These are phyloP conservation scores for Chrysochloris asiatica DNA, from an alignment of 2,113 vertebrate species.

Conservation along the genomic window DNA sequence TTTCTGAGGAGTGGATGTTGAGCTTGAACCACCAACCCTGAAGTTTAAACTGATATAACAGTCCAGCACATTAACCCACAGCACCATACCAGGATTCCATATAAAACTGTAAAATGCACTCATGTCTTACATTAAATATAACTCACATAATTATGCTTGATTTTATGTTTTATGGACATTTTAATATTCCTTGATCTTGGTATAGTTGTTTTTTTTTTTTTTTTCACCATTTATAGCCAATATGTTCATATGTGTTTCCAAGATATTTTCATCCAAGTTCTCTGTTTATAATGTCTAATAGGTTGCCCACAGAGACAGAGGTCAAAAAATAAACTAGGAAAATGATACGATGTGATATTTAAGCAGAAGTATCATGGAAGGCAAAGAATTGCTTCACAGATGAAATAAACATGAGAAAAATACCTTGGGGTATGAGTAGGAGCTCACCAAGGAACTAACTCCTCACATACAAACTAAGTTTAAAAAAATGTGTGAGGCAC, in stretches of 20 bases:
- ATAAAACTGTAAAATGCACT: conserved; percentile 21
- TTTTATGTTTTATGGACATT: not conserved
- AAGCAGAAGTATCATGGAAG: too few species aligned
- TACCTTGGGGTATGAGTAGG: not conserved
- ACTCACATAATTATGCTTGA: not conserved
- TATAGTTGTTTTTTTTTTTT: not conserved
- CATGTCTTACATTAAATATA: not conserved
- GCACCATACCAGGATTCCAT: too few species aligned
- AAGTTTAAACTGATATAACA: too few species aligned
- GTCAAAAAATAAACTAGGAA: not conserved
- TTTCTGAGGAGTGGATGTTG: too few species aligned
- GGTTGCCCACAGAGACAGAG: not conserved
- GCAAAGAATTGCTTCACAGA: not conserved
- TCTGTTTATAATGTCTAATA: not conserved
- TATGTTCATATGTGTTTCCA: not conserved
- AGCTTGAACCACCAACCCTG: too few species aligned
- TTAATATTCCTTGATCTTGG: conserved; percentile 27
- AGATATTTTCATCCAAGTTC: not conserved
- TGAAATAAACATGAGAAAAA: not conserved
- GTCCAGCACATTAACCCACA: too few species aligned
- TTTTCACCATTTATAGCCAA: conserved; percentile 1
- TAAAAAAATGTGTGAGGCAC: not conserved
- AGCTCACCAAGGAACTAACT: not conserved
- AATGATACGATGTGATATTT: not conserved
- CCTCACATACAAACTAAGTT: not conserved